Percentiles rank a stretch among this genome's conserved stretches.
Evolutionary conservation across 1,140 invertebrate genomes (phyloP).

Genomic region (Potamilus streckersoni): DNA sequence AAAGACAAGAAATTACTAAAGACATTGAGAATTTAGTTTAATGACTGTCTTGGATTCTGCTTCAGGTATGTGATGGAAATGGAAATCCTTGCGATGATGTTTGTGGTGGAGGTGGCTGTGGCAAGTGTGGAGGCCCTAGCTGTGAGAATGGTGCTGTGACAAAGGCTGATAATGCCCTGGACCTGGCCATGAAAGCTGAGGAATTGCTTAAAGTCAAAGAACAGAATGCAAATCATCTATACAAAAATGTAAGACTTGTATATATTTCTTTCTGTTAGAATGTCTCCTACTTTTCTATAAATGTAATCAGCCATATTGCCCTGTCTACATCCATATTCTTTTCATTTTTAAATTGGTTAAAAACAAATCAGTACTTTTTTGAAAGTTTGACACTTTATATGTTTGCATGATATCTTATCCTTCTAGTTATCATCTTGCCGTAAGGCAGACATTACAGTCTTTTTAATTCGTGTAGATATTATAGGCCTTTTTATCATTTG

Average conservation of each 20-base stretch:
- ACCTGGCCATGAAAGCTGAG: conserved; percentile 86
- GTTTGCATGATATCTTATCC: too few species aligned
- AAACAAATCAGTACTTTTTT: too few species aligned
- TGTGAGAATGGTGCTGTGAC: conserved; percentile 90
- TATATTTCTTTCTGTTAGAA: neutral
- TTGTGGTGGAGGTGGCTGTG: conserved; percentile 94
- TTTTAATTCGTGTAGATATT: too few species aligned
- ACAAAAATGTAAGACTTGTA: conserved; percentile 61
- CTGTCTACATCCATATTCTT: neutral
- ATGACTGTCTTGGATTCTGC: neutral
- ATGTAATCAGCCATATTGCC: neutral
- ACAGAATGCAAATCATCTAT: conserved; percentile 78
- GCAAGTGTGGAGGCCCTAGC: conserved; percentile 83
- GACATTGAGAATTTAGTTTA: too few species aligned
- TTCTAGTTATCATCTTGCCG: too few species aligned
- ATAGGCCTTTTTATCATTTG: too few species aligned
- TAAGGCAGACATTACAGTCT: too few species aligned
- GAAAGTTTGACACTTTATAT: too few species aligned
- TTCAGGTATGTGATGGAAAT: conserved; percentile 84
- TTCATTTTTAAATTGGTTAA: neutral
- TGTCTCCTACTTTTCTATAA: neutral
- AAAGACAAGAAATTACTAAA: too few species aligned
- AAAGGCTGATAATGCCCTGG: conserved; percentile 86
- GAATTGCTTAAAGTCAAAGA: conserved; percentile 84
- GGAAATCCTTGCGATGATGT: conserved; percentile 88